A percentile compares a stretch with the other conserved stretches of the same genome.
Evolutionary conservation across 1,140 invertebrate species (phyloP).

Genomic region (Cyclina sinensis): DNA sequence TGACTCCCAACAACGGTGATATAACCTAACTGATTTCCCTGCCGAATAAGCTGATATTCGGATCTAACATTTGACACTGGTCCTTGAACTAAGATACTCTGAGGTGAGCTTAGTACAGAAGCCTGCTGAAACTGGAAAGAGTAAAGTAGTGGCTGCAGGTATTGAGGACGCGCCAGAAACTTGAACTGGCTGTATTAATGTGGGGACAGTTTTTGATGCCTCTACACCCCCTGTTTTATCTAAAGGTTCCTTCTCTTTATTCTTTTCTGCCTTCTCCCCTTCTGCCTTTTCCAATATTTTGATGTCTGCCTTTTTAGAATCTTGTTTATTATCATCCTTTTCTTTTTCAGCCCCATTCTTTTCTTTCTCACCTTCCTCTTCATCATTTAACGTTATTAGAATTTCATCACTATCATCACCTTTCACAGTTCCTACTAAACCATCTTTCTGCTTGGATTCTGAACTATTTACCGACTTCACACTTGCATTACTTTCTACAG

Average conservation of each 20-base stretch:
- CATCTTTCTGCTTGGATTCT: slow-evolving; percentile 61
- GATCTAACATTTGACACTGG: neutral
- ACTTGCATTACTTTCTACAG: slow-evolving; percentile 41
- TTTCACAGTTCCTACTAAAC: slow-evolving; percentile 68
- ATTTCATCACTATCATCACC: slow-evolving; percentile 74
- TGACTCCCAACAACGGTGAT: slow-evolving; percentile 62
- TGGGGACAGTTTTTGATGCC: neutral
- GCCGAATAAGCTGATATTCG: slow-evolving; percentile 21
- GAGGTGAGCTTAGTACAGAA: neutral
- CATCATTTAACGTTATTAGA: slow-evolving; percentile 75
- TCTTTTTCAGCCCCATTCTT: slow-evolving; percentile 70
- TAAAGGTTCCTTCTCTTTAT: slow-evolving; percentile 82
- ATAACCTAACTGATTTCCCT: slow-evolving; percentile 66
- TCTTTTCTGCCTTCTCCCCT: slow-evolving; percentile 70
- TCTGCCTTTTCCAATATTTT: slow-evolving; percentile 67
- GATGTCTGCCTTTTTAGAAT: slow-evolving; percentile 63
- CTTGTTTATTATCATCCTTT: slow-evolving; percentile 65
- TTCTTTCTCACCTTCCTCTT: slow-evolving; percentile 59
- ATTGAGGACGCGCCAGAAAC: neutral
- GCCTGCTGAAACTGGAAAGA: neutral
- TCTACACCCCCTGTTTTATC: slow-evolving; percentile 65
- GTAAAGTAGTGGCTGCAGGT: neutral
- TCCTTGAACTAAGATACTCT: slow-evolving; percentile 15
- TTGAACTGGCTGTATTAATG: neutral
- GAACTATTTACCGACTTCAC: slow-evolving; percentile 13